Base-by-base conservation (phyloP, 2,888 invertebrate genomes). In the Mythimna vitellina region DNA sequence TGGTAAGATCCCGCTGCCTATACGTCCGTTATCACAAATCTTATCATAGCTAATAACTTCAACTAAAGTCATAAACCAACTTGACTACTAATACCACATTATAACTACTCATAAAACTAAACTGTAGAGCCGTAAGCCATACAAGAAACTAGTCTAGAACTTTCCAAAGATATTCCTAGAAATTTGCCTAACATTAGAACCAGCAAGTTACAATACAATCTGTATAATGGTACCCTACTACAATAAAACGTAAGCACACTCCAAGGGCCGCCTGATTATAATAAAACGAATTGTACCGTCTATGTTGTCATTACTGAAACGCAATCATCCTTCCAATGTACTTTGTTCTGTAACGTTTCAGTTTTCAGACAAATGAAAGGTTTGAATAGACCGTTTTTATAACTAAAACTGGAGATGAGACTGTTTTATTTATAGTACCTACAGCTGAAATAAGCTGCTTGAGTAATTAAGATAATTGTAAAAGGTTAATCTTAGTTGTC, bases 251-350 rank as follows among this genome's bases (percentile, higher is more conserved):
- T 54, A 75, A 86, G 68, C 42, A 61, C 75, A 49, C 83, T 69
- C 71, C 22, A 64, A 81, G 76, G 85, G 76, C 70, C 62, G 72
- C 32, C 63, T 77, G 80, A 85, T 82, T 83, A 86, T 79, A 87
- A 83, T 82, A 85, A 85, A 86, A 80, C 69, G 65, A 83, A 85
- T 83, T 74, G 81, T 73, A 60, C 57, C 9, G 57, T 74, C 83
- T 64, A 76, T 75, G 72, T 49, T 67, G 71, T 78, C 77, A 83
- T 86, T 81, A 85, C 71, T 62, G 65, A 35, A 73, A 68, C 65
- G 70, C 85, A 81, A 85, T 83, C 77, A 81, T 78, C 61, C 67
- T 68, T 60, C 32, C 53, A 56, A 65, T 57, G 61, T 67, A 70
- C 68, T 71, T 70, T 67, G 64, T 53, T 66, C 54, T 56, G 53